Conservation (phyloP, 2,113 vertebrate species). For the Marmota monax region DNA sequence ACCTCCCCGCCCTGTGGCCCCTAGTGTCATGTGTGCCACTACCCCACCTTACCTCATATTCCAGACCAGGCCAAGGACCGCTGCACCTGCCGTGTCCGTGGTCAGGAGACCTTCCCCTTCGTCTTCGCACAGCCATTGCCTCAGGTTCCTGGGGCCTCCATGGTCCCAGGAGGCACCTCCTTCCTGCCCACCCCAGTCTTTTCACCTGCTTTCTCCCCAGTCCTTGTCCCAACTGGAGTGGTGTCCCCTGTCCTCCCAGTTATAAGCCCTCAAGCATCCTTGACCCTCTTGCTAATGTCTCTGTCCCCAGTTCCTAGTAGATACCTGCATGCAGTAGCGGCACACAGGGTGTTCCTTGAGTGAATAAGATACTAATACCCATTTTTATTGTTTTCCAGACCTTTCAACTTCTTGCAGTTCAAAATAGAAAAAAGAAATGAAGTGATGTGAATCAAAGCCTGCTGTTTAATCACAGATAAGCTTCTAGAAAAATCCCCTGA, state of each 20-base stretch:
- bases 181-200: neutral
- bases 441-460: conserved; percentile 11
- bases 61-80: neutral
- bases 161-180: no score
- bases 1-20: no score
- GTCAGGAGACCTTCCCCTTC: neutral
- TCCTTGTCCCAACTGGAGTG: neutral
- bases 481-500: conserved; percentile 34
- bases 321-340: neutral
- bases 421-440: neutral
- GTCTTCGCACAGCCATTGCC: accelerated
- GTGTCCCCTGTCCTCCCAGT: neutral
- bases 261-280: no score
- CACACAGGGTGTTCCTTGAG: no score
- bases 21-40: no score
- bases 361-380: neutral
- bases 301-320: neutral
- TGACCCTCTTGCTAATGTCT: neutral
- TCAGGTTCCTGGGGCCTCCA: neutral
- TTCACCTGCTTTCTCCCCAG: neutral
- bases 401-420: neutral
- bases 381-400: conserved; percentile 63
- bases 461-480: conserved; percentile 31
- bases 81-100: neutral
- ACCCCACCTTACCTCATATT: neutral